Base-by-base conservation (phyloP, 1,140 invertebrate genomes). In the Ceratosolen solmsi region DNA sequence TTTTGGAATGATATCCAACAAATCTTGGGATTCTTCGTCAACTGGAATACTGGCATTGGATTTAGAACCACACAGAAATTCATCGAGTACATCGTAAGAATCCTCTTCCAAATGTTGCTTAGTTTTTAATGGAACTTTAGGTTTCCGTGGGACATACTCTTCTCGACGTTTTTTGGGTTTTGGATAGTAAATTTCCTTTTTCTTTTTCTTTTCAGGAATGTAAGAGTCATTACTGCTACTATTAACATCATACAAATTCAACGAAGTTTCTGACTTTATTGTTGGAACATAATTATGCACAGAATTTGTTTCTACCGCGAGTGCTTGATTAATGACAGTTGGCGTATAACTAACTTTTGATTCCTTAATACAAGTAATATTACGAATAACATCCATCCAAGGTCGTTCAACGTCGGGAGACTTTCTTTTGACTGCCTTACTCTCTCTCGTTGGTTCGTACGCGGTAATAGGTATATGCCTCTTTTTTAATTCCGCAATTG, bases 401-500 rank as follows among this genome's bases (percentile, higher is more conserved):
- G 87, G 87, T 79, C 87, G 87, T n/a, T 38, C 79, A 38, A 81
- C 73, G 73, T 87, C 85, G 0, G 88, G 86, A 33, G 89, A 89
- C 88, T 91, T 91, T 83, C 90, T 88, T 85, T 91, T 92, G 25
- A 90, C 86, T n/a, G 89, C 88, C 84, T 86, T 88, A 81, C 87
- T 91, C 60, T 91, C 90, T 38, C 89, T 86, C 2, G 87, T 87
- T 20, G 89, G 89, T 84, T 89, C 90, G 56, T 91, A 91, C 33
- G 89, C 89, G n/a, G 89, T 83, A 54, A 92, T 88, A 2, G 91
- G 91, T 80, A 92, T 90, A 80, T 92, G 92, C 30, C 91, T 88
- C 78, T 93, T 93, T 83, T 93, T 93, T 13, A 94, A 82, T 87
- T 94, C 92, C 20, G 91, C 89, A 83, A 94, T 94, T 0, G 94